phyloP scores from a whole-genome alignment of 2,113 vertebrate genomes.

The Tricholaema leucomelas region DNA sequence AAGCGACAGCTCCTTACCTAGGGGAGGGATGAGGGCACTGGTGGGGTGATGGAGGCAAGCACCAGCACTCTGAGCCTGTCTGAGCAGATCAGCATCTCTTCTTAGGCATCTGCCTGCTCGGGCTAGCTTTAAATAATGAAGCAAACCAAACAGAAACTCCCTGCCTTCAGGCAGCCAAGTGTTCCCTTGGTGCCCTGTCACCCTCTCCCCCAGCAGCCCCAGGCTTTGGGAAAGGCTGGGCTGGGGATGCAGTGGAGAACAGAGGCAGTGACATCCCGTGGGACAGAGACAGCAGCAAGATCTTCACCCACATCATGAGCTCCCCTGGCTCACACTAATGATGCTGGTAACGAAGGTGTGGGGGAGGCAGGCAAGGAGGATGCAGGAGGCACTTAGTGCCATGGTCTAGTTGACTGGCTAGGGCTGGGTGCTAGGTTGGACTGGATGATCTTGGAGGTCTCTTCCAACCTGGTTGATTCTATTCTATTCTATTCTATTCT shows the following conservation, averaged over 20 bases:
- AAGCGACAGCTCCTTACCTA: not conserved
- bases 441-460: too few species aligned
- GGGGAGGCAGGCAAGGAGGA: not conserved
- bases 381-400: too few species aligned
- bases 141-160: not conserved
- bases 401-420: too few species aligned
- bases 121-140: not conserved
- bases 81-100: not conserved
- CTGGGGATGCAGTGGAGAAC: not conserved
- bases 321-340: not conserved
- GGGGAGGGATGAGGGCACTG: too few species aligned
- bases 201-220: not conserved
- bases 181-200: accelerated
- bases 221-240: not conserved
- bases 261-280: not conserved
- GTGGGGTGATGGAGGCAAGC: too few species aligned
- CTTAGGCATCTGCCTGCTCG: not conserved
- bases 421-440: too few species aligned
- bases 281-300: not conserved
- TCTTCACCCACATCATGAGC: accelerated
- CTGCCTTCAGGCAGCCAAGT: not conserved
- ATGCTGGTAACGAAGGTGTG: accelerated
- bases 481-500: too few species aligned
- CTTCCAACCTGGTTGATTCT: too few species aligned
- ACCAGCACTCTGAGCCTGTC: too few species aligned